phyloP scores from a whole-genome alignment of 2,797 vertebrate species.

The Poeciliopsis infans region DNA sequence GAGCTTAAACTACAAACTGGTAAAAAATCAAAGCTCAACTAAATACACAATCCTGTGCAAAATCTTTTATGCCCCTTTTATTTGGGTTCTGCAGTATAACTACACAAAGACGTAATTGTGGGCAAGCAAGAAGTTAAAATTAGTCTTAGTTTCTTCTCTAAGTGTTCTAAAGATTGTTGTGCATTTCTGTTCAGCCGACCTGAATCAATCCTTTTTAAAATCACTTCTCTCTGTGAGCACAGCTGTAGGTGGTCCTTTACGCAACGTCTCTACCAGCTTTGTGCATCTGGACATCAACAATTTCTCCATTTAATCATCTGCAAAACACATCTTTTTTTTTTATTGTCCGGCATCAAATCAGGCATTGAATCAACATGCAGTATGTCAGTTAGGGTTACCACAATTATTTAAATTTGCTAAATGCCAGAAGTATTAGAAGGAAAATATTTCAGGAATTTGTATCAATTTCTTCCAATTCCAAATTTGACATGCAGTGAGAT shows the following conservation, averaged over 20 bases:
- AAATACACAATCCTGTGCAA: neutral
- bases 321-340: neutral
- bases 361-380: neutral
- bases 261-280: neutral
- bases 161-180: neutral
- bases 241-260: neutral
- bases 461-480: neutral
- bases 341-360: neutral
- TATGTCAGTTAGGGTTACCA: neutral
- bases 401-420: neutral
- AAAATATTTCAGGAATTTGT: neutral
- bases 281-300: neutral
- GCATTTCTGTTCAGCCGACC: neutral
- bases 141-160: neutral
- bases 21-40: neutral
- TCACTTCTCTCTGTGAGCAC: neutral
- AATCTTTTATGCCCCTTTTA: neutral
- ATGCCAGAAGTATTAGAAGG: neutral
- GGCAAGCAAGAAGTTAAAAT: neutral
- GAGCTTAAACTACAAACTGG: neutral
- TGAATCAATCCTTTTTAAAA: neutral
- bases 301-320: neutral
- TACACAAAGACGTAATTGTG: neutral
- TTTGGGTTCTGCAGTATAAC: too few species aligned
- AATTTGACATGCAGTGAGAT: neutral